Base-by-base conservation (phyloP, 2,113 vertebrate genomes). In the Galbula dea region DNA sequence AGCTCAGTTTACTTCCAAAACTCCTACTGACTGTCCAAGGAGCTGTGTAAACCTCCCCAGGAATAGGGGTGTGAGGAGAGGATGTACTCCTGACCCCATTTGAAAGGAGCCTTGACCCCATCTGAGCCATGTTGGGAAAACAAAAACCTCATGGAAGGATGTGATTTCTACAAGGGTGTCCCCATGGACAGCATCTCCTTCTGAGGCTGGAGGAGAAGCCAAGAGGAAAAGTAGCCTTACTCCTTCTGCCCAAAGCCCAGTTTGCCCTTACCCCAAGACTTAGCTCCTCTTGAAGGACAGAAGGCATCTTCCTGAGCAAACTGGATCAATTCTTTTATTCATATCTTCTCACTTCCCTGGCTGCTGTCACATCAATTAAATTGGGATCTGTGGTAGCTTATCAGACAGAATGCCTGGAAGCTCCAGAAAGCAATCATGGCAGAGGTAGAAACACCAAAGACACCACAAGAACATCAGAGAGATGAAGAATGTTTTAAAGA, bases 401-500 rank as follows among this genome's bases (percentile, higher is more conserved):
- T 76, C 46, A 93, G 55, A 74, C 63, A 94, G 83, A 95, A 96
- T 88, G 45, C 51, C 58, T 93, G 54, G 77, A 27, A 72, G 76
- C 51, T 90, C 48, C 77, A 36, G 27, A 69, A 85, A 91, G 66
- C 41, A 78, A 92, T 86, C 67, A n/a, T 73, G 73, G 95, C 62
- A 88, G 88, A 95, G 58, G 83, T 96, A 94, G 76, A 94, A 91
- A 76, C 86, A 94, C 58, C 23, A 79, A 73, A 32, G 94, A 95
- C 95, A 96, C 91, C 80, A 95, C 87, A 95, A 90, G 72, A 45
- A 93, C 95, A 94, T 77, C 55, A 89, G 94, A 96, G 95, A 84
- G 59, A 82, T 94, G 68, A 96, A 93, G 86, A 93, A 93, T 93
- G 23, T 39, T 75, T 89, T 74, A 95, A 91, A 94, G 91, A 73